Conservation (phyloP, 2,888 invertebrate species). For the Aquatica leii region DNA sequence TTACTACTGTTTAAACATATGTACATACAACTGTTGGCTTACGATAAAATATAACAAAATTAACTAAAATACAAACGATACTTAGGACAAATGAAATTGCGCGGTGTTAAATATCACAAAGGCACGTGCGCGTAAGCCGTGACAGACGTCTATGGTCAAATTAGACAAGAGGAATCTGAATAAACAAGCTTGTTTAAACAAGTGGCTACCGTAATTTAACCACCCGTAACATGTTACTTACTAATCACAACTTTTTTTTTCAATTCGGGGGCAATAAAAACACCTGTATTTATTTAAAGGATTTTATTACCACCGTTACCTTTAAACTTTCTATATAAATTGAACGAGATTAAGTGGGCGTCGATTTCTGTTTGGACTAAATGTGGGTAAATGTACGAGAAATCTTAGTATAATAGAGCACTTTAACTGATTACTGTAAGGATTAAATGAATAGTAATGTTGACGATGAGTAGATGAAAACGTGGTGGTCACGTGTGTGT, state of each 20-base stretch:
- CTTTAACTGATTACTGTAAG: conserved; percentile 20
- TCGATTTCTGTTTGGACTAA: neutral
- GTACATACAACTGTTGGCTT: too few relatives aligned
- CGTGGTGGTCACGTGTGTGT: conserved; percentile 26
- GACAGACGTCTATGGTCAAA: conserved; percentile 37
- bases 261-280: conserved; percentile 14
- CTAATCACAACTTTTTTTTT: conserved; percentile 29
- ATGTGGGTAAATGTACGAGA: neutral
- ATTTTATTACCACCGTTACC: conserved; percentile 13
- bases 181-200: conserved; percentile 50
- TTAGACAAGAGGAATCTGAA: conserved; percentile 41
- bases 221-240: conserved; percentile 19
- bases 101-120: conserved; percentile 53
- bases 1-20: too few relatives aligned
- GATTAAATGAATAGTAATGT: conserved; percentile 23
- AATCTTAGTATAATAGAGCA: neutral
- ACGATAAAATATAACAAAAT: too few relatives aligned
- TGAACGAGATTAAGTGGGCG: neutral
- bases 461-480: conserved; percentile 24
- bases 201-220: conserved; percentile 44
- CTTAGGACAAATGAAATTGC: conserved; percentile 37
- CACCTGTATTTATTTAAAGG: conserved; percentile 38
- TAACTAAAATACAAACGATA: too few relatives aligned
- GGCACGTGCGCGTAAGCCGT: conserved; percentile 49
- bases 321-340: neutral